Conservation (phyloP, 1,140 invertebrate species). For the Atta texana region DNA sequence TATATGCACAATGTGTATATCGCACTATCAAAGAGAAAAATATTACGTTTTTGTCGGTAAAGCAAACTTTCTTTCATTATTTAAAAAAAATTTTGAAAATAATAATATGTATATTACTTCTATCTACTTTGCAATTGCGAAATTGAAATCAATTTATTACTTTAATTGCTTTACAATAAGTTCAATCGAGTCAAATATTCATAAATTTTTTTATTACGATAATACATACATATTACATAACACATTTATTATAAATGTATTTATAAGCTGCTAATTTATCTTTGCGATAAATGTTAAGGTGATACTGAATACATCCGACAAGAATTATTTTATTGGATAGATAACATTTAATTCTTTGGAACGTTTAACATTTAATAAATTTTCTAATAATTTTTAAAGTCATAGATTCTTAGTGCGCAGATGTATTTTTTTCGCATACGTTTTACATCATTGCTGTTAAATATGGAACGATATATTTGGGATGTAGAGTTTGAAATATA, state of each 20-base stretch:
- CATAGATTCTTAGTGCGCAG: neutral
- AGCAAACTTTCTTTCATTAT: constrained; percentile 82
- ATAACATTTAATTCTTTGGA: neutral
- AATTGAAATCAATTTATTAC: constrained; percentile 70
- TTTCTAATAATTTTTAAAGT: neutral
- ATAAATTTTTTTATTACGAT: constrained; percentile 4
- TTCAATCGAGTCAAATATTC: neutral
- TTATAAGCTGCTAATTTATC: constrained; percentile 1
- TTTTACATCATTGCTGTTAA: neutral
- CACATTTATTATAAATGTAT: neutral
- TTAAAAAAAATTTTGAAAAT: constrained; percentile 77
- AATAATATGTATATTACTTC: constrained; percentile 86
- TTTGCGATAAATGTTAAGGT: neutral
- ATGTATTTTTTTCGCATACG: neutral
- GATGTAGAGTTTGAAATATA: constrained; percentile 33
- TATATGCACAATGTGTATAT: neutral
- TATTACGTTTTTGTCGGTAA: neutral
- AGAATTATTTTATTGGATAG: neutral
- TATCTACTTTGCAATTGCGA: constrained; percentile 66
- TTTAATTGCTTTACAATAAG: constrained; percentile 3
- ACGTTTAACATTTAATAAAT: neutral
- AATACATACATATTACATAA: constrained; percentile 49
- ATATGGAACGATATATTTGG: neutral
- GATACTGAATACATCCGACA: neutral
- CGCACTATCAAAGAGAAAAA: constrained; percentile 1